Conservation (phyloP, 2,888 invertebrate genomes). For the Ichneumon xanthorius region DNA sequence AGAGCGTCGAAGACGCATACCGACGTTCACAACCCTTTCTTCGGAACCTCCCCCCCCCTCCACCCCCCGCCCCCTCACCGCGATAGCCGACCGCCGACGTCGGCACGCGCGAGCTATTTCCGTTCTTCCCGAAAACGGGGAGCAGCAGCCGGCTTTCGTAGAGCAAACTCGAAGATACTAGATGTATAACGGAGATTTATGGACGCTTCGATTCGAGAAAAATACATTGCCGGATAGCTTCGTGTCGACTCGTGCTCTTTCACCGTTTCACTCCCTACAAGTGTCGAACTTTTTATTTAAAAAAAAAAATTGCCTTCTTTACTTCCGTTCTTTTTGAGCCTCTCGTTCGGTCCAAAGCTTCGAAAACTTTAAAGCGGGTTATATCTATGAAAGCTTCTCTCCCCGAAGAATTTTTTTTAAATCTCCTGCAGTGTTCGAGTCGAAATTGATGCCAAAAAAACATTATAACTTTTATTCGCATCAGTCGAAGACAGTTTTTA, state of each 20-base stretch:
- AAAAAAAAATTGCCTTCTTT: background rate
- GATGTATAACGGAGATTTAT: slow-evolving; percentile 13
- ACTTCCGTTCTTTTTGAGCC: background rate
- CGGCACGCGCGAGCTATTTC: slow-evolving; percentile 80
- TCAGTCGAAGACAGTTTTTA: background rate
- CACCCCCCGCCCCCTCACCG: background rate
- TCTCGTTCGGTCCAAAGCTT: background rate
- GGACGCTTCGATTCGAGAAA: slow-evolving; percentile 1
- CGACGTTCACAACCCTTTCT: slow-evolving; percentile 78
- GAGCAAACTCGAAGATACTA: slow-evolving; percentile 32
- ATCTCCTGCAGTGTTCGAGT: background rate
- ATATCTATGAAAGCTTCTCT: too few species aligned
- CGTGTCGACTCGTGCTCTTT: background rate
- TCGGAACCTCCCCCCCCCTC: slow-evolving; percentile 8
- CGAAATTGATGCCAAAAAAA: background rate
- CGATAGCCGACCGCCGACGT: slow-evolving; percentile 29
- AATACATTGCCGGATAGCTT: slow-evolving; percentile 4
- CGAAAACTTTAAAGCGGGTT: background rate
- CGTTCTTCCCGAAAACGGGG: slow-evolving; percentile 80
- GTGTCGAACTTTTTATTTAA: background rate
- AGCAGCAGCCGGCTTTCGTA: slow-evolving; percentile 66
- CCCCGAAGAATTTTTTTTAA: background rate
- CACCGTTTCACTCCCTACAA: background rate
- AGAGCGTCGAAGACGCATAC: slow-evolving; percentile 77
- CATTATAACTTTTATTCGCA: background rate